Base-by-base conservation (phyloP, 92 coral and sea anemone genomes). In the Actinostola sp. region DNA sequence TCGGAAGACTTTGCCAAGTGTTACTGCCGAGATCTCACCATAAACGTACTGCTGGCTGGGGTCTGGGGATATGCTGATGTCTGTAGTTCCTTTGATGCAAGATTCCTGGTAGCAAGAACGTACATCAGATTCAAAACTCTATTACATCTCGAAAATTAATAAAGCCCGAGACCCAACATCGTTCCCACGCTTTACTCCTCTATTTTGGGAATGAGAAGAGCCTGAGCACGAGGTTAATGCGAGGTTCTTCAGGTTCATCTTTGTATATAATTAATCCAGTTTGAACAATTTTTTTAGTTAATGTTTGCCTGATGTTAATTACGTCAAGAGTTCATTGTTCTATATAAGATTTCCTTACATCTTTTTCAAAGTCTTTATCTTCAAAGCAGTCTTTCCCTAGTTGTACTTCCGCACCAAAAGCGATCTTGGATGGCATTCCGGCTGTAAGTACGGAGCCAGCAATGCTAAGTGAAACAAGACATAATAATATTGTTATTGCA, bases 341-440 rank as follows among this genome's bases (percentile, higher is more conserved):
- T 13, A 9, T 3, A n/a, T n/a, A n/a, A n/a, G n/a, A n/a, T n/a
- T n/a, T n/a, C n/a, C 66, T 71, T 71, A 71, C 89, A 46, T 76
- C 65, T 10, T 43, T 66, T 70, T 75, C 69, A 49, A 86, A 89
- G 69, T 89, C 96, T 44, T 89, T 80, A 2, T 33, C 65, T 41
- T 81, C 71, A 52, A 63, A 65, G 41, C 96, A 89, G 65, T 89
- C 67, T 31, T 38, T 84, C 3, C 96, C 96, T 61, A 89, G 50
- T 62, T 80, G 81, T 32, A 85, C 56, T 19, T 75, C 81, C 39
- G 84, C 92, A 43, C 81, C 83, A 26, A 85, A 64, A 8, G 34
- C 81, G 36, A 89, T 60, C 33, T 82, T 79, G 0, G 91, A 72
- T 0, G 96, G 96, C 31, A 86, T 39, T 8, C 96, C 96, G 8